A percentile compares a stretch with the other conserved stretches of the same genome.
Conservation (phyloP, 1,140 invertebrate genomes). For the Panulirus ornatus region DNA sequence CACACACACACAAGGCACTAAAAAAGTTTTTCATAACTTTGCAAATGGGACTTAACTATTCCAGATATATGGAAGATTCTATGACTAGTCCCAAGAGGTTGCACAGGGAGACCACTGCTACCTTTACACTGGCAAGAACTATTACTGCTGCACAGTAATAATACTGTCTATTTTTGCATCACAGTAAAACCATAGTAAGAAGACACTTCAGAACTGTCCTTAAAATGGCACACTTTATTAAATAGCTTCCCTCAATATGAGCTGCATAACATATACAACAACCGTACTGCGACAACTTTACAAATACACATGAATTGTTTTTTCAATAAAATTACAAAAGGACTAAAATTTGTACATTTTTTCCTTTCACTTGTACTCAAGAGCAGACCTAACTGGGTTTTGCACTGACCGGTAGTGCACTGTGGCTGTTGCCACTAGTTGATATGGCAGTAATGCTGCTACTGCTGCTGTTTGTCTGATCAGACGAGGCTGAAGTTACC, state of each 20-base stretch:
- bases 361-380: constrained; percentile 15
- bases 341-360: constrained; percentile 20
- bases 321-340: not conserved
- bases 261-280: constrained; percentile 10
- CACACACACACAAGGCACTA: constrained; percentile 10
- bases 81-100: constrained; percentile 31
- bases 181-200: not conserved
- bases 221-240: constrained; percentile 21
- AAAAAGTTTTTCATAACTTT: not conserved
- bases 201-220: constrained; percentile 9
- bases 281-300: constrained; percentile 9
- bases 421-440: not conserved
- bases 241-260: not conserved
- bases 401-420: not conserved
- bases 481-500: not conserved
- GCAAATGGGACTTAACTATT: constrained; percentile 18
- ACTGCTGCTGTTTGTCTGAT: constrained; percentile 9
- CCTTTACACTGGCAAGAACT: not conserved
- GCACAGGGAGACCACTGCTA: not conserved
- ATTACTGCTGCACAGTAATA: constrained; percentile 7
- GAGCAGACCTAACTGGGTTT: constrained; percentile 12
- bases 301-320: not conserved
- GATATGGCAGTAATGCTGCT: not conserved
- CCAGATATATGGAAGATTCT: not conserved
- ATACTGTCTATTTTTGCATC: not conserved